Percentiles rank a stretch among this genome's conserved stretches.
Conservation (phyloP, 53 echinoderm and acorn worm genomes). For the Holothuria scabra region DNA sequence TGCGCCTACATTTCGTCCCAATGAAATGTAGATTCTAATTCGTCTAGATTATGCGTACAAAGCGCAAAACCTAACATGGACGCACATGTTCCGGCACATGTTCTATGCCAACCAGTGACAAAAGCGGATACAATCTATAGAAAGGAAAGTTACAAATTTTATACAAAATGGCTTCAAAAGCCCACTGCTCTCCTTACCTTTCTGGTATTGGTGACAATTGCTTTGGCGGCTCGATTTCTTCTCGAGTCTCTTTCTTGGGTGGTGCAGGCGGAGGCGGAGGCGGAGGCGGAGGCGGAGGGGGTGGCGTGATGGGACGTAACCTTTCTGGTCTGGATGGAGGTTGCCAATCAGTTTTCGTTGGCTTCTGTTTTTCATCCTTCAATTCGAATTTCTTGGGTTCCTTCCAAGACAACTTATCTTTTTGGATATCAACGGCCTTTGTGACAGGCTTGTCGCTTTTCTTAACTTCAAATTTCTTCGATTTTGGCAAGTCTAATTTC, state of each 20-base stretch:
- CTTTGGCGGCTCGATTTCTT: background rate
- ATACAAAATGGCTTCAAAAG: too few relatives aligned
- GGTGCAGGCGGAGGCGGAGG: slow-evolving; percentile 62
- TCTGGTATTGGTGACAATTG: slow-evolving; percentile 24
- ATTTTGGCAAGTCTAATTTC: slow-evolving; percentile 75
- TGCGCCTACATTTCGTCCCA: too few relatives aligned
- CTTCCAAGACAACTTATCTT: slow-evolving; percentile 62
- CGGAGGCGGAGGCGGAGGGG: slow-evolving; percentile 64
- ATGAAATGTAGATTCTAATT: too few relatives aligned
- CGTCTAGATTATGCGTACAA: too few relatives aligned
- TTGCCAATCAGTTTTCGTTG: slow-evolving; percentile 68
- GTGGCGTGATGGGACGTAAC: slow-evolving; percentile 56
- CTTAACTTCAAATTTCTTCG: slow-evolving; percentile 72
- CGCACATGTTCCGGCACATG: too few relatives aligned
- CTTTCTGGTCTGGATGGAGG: slow-evolving; percentile 66
- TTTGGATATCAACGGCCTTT: slow-evolving; percentile 48
- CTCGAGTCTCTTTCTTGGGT: background rate
- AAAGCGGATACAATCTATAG: too few relatives aligned
- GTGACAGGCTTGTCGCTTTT: slow-evolving; percentile 79
- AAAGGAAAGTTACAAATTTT: too few relatives aligned
- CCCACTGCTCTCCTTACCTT: slow-evolving; percentile 26
- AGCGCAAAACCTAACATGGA: too few relatives aligned
- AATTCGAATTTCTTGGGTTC: slow-evolving; percentile 79
- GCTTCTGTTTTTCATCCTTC: slow-evolving; percentile 59
- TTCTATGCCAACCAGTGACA: too few relatives aligned